A percentile compares a stretch with the other conserved stretches of the same genome.
These are phyloP conservation scores for Elymnias hypermnestra DNA, from an alignment of 1,140 invertebrate species.

Conservation along the genomic window DNA sequence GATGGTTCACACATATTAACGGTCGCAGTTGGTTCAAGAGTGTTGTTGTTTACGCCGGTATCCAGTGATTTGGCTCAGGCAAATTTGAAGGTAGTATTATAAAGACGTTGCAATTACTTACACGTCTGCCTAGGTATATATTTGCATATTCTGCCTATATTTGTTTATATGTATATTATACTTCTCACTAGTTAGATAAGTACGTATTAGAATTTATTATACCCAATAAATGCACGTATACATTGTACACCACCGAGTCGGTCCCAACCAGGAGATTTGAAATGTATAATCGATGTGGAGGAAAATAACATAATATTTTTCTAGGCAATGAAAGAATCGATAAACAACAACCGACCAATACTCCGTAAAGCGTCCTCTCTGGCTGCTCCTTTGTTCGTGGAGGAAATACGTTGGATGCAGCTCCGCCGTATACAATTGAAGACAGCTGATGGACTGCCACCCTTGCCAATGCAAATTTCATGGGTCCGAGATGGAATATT, in stretches of 20 bases:
- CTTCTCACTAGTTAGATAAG: too few species aligned
- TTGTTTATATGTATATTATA: too few species aligned
- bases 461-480: constrained; percentile 97
- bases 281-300: background rate
- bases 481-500: constrained; percentile 99
- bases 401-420: constrained; percentile 97
- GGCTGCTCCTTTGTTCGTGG: constrained; percentile 88
- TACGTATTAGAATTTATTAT: too few species aligned
- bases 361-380: constrained; percentile 91
- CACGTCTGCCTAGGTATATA: too few species aligned
- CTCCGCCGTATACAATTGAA: constrained; percentile 92
- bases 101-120: too few species aligned
- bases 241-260: too few species aligned
- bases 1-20: constrained; percentile 99
- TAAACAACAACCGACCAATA: constrained; percentile 87
- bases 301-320: constrained; percentile 8
- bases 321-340: constrained; percentile 86
- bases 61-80: constrained; percentile 94
- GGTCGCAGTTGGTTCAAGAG: constrained; percentile 95
- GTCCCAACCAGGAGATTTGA: too few species aligned
- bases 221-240: too few species aligned
- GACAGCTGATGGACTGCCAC: constrained; percentile 96
- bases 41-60: constrained; percentile 89
- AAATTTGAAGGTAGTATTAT: constrained; percentile 84
- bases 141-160: too few species aligned